Evolutionary conservation across 2,797 vertebrate species (phyloP), one percentile per base, ranked within the genome.

Genomic region (Sparidentex hasta): DNA sequence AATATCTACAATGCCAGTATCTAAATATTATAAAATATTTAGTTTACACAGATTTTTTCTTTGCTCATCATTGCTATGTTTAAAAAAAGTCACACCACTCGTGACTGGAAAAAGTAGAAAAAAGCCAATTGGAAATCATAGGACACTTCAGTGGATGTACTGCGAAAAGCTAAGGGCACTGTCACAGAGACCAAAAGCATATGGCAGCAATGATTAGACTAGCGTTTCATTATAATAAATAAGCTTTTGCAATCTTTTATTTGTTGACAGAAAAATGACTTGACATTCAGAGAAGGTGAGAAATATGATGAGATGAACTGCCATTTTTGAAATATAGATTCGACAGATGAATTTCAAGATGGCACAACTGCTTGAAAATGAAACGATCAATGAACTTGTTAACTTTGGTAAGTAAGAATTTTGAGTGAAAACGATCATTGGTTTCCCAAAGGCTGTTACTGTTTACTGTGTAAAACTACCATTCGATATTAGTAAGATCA

Each of bases 71-170:
- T 51, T 77, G 58, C 69, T 82, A 58, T 9, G 65, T 76, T 88
- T 76, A 75, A 91, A 87, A 80, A 38, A 81, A 56, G 72, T 64
- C 56, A 73, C 38, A 38, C 72, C 51, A 17, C 9, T 54, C 3
- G 68, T 81, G 62, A 84, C 67, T 63, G 59, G 21, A 62, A 76
- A 85, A 78, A 67, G 64, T 57, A 52, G 43, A 79, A 88, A 83
- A 79, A 75, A 83, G 80, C 84, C 63, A 88, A 92, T 77, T 87
- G 59, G 54, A 88, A 88, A 88, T 83, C 33, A 89, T 65, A 84
- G 71, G 78, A 90, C 83, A 87, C 78, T 85, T 83, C n/a, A 78
- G 82, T 89, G 77, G 69, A 82, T 47, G 58, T 63, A 76, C 47
- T 78, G 41, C 25, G 64, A 56, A 51, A 84, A 66, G 65, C 59